Percentiles rank a stretch among this genome's conserved stretches.
Evolutionary conservation across 2,113 vertebrate species (phyloP).

Genomic region (Tetraodon nigroviridis): DNA sequence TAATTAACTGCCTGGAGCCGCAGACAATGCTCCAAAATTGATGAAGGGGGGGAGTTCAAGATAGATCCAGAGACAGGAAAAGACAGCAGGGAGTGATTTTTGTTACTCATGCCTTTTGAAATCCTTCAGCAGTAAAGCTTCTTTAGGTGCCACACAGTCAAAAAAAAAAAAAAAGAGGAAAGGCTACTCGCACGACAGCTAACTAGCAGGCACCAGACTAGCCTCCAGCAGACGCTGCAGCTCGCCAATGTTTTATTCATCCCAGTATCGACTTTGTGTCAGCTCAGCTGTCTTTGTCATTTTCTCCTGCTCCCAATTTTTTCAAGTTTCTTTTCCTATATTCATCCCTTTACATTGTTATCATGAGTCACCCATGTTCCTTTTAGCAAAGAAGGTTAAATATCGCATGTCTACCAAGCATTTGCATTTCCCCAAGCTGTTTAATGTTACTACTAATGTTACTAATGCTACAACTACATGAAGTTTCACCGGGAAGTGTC

Average conservation of each 20-base stretch:
- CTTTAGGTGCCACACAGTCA: slow-evolving; percentile 10
- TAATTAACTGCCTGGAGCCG: slow-evolving; percentile 64
- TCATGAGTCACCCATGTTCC: not conserved
- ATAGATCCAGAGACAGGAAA: slow-evolving; percentile 7
- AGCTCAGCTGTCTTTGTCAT: slow-evolving; percentile 23
- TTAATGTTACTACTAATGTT: no score
- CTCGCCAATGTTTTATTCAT: slow-evolving; percentile 59
- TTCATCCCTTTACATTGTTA: not conserved
- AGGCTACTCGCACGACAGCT: slow-evolving; percentile 27
- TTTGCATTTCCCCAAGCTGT: not conserved
- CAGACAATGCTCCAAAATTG: slow-evolving; percentile 45
- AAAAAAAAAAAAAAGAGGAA: not conserved
- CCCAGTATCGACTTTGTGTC: slow-evolving; percentile 44
- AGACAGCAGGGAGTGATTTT: slow-evolving; percentile 38
- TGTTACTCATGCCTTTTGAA: slow-evolving; percentile 41
- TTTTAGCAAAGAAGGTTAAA: not conserved
- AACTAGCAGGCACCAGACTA: slow-evolving; percentile 28
- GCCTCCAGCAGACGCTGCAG: slow-evolving; percentile 35
- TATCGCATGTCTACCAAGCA: not conserved
- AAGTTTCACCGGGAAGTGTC: not conserved
- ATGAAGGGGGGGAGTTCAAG: slow-evolving; percentile 20
- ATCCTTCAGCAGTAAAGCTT: slow-evolving; percentile 17
- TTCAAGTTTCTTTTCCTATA: slow-evolving; percentile 17
- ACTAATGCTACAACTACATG: no score
- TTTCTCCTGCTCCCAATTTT: slow-evolving; percentile 22